Evolutionary conservation across 2,888 invertebrate species (phyloP).

Genomic region (Ornithoptera priamus): DNA sequence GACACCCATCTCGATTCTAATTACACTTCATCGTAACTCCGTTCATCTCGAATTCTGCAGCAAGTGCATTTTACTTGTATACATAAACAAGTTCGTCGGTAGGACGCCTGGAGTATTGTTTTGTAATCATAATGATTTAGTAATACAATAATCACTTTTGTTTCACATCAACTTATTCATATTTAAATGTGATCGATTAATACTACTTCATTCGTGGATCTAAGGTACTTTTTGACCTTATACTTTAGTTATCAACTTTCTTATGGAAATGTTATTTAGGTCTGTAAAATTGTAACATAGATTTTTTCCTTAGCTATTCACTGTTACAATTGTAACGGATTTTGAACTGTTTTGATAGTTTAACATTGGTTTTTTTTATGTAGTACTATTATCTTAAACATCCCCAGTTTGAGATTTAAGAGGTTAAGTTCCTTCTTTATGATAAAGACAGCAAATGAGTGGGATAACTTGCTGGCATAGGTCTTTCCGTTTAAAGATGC

Average conservation of each 20-base stretch:
- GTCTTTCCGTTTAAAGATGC: too few relatives aligned
- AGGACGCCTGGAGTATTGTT: slow-evolving; percentile 21
- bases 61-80: slow-evolving; percentile 13
- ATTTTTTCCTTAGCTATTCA: not conserved
- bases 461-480: too few relatives aligned
- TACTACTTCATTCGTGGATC: not conserved
- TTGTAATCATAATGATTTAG: slow-evolving; percentile 7
- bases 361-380: too few relatives aligned
- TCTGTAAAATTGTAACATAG: not conserved
- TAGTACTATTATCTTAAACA: too few relatives aligned
- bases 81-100: slow-evolving; percentile 14
- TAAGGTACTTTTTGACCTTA: not conserved
- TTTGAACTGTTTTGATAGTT: not conserved
- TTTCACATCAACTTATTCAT: not conserved
- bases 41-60: slow-evolving; percentile 27
- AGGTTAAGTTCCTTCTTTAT: too few relatives aligned
- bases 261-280: not conserved
- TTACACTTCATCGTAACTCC: slow-evolving; percentile 12
- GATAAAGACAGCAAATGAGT: too few relatives aligned
- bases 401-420: too few relatives aligned
- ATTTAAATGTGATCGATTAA: not conserved
- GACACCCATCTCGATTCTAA: slow-evolving; percentile 5
- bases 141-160: not conserved
- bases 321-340: not conserved
- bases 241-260: not conserved